Base-by-base conservation (phyloP, 1,140 invertebrate species). In the Eumeta japonica region DNA sequence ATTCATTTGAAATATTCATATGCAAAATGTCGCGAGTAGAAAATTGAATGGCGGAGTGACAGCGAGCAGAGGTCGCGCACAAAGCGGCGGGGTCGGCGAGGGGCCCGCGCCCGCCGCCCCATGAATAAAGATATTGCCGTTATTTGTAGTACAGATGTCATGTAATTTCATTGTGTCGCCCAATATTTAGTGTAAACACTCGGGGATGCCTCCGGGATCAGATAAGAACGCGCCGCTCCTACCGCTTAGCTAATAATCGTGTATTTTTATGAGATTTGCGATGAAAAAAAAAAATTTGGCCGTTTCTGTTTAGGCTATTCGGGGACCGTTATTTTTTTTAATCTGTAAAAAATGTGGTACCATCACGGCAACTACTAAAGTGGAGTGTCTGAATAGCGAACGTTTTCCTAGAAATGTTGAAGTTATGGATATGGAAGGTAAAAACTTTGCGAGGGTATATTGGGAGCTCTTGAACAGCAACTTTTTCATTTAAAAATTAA, bases 41-140 rank as follows among this genome's bases (percentile, higher is more conserved):
- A 5, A 24, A 24, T 7, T 7, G 20, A 24, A n/a, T 24, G n/a
- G 20, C 5, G 20, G 2, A 10, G 52, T 56, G 67, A 66, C 63
- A 62, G 54, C 37, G 38, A 68, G 62, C 62, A 70, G 66, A 71
- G 62, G 66, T 55, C 60, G 36, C 34, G 35, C 41, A 39, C 54
- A 36, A 52, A 52, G 62, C 61, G 58, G 61, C 65, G 62, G 43
- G 50, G 51, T 55, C 59, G 51, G 54, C 50, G 56, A 62, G 66
- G 68, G 66, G 64, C 55, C 40, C n/a, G n/a, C n/a, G 60, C 58
- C 31, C 52, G 58, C 38, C 57, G 58, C 53, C 52, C 55, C 64
- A 74, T 74, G 70, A 74, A 74, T 74, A 71, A 74, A 74, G 66
- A 74, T 74, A 74, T 71, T 68, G 64, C 58, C 64, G 66, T 73